Conservation (phyloP, 2,797 vertebrate genomes). For the Psittacula echo region DNA sequence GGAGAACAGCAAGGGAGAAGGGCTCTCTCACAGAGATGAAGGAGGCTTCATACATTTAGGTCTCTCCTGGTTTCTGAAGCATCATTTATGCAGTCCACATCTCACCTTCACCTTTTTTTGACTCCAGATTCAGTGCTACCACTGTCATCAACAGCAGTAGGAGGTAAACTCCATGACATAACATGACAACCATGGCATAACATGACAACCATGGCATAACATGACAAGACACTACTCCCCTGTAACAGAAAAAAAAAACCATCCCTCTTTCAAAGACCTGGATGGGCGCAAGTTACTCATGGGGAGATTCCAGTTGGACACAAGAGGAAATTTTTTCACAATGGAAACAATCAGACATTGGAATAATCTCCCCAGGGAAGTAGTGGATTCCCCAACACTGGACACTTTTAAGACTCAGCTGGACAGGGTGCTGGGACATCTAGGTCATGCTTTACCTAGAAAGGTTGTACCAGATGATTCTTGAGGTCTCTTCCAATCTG, state of each 20-base stretch:
- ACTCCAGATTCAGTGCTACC: background rate
- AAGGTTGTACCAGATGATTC: background rate
- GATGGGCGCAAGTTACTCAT: background rate
- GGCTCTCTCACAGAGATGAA: background rate
- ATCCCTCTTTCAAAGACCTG: background rate
- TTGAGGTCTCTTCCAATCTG: background rate
- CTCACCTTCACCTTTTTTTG: conserved; percentile 15
- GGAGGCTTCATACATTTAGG: background rate
- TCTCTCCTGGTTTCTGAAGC: background rate
- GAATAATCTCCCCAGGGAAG: background rate
- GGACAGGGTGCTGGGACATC: background rate
- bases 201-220: background rate
- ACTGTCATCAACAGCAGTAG: background rate
- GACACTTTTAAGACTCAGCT: background rate
- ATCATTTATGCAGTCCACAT: background rate
- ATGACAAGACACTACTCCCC: background rate
- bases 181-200: background rate
- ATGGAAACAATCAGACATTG: background rate
- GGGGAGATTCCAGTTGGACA: background rate
- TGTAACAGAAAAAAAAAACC: background rate
- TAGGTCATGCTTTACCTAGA: background rate
- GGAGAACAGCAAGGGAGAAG: background rate
- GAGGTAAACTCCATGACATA: background rate
- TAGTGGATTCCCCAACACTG: background rate
- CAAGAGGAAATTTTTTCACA: background rate